Percentiles rank a stretch among this genome's conserved stretches.
These are phyloP conservation scores for Diaphora mendica DNA, from an alignment of 2,888 invertebrate genomes.

Conservation along the genomic window DNA sequence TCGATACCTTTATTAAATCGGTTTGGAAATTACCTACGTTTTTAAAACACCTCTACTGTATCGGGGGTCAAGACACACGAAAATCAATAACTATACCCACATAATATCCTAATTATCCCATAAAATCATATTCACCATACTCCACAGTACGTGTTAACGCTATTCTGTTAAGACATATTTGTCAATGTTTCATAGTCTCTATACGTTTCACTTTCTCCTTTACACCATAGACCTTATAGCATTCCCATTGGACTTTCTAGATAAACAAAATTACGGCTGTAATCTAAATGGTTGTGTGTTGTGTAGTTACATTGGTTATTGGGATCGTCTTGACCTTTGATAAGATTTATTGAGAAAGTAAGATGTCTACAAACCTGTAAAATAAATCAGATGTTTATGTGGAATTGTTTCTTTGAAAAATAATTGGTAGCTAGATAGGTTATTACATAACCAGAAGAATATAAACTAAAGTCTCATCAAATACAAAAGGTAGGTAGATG, in stretches of 20 bases:
- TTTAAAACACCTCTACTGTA: too few species aligned
- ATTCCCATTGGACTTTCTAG: constrained; percentile 17
- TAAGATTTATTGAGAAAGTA: constrained; percentile 8
- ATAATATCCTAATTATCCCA: not conserved
- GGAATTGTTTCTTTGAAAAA: not conserved
- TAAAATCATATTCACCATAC: constrained; percentile 42
- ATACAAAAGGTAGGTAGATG: too few species aligned
- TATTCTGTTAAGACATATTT: constrained; percentile 62
- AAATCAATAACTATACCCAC: too few species aligned
- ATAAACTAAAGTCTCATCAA: too few species aligned
- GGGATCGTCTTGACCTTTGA: constrained; percentile 3
- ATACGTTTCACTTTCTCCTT: constrained; percentile 67
- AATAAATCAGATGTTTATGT: not conserved
- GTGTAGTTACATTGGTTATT: not conserved
- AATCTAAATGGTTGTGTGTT: constrained; percentile 11
- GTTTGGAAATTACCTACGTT: too few species aligned
- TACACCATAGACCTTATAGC: constrained; percentile 30
- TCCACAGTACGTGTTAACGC: constrained; percentile 54
- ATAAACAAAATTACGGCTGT: constrained; percentile 25
- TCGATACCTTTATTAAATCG: too few species aligned
- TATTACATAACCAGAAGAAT: too few species aligned
- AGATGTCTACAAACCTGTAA: not conserved
- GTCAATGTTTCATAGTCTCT: constrained; percentile 67
- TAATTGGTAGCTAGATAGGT: not conserved
- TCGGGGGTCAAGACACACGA: too few species aligned